These are phyloP conservation scores for Ditylenchus dipsaci DNA, from an alignment of 1,140 invertebrate species.

Conservation along the genomic window DNA sequence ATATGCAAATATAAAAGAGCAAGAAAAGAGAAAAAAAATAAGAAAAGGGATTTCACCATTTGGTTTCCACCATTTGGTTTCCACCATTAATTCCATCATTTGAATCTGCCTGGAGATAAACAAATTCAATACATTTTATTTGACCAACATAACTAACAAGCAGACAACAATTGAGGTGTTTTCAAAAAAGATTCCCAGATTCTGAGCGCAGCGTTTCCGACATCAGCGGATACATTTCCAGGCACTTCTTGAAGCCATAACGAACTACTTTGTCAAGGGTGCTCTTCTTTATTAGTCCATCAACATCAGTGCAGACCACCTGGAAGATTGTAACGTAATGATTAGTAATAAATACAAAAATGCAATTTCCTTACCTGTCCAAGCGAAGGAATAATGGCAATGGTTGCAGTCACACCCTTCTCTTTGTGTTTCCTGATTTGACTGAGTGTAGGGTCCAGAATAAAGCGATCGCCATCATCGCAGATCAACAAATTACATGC, in stretches of 20 bases:
- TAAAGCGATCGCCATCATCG: background rate
- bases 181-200: too few relatives aligned
- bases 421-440: background rate
- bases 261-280: background rate
- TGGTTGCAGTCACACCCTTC: background rate
- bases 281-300: background rate
- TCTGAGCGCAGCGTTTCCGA: too few relatives aligned
- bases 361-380: conserved; percentile 3
- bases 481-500: conserved; percentile 25
- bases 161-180: too few relatives aligned
- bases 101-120: too few relatives aligned
- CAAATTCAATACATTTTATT: too few relatives aligned
- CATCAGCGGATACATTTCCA: conserved; percentile 2
- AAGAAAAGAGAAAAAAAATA: too few relatives aligned
- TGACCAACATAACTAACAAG: too few relatives aligned
- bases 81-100: too few relatives aligned
- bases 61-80: too few relatives aligned
- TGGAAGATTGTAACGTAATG: background rate
- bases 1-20: too few relatives aligned
- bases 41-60: too few relatives aligned
- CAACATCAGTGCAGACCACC: conserved; percentile 2
- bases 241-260: conserved; percentile 2
- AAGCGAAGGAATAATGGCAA: background rate
- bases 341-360: background rate
- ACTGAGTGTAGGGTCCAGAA: conserved; percentile 4